phyloP scores from a whole-genome alignment of 1,140 invertebrate species.

The Papilio dardanus region DNA sequence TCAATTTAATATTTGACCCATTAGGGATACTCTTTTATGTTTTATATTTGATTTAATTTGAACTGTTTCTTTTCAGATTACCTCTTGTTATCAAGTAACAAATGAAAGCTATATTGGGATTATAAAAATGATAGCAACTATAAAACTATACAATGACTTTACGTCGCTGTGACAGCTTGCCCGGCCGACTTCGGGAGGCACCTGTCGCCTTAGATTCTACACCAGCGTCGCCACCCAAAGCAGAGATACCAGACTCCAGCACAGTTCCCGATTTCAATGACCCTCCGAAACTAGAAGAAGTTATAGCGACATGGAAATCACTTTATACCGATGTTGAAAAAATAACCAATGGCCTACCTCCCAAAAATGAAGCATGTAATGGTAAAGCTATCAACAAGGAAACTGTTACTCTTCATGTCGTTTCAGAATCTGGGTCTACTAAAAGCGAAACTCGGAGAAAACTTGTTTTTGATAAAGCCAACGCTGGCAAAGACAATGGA shows the following conservation, averaged over 20 bases:
- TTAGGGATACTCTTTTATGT: no score
- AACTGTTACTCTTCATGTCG: constrained; percentile 56
- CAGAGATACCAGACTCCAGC: constrained; percentile 60
- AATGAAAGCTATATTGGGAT: not conserved
- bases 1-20: no score
- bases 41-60: not conserved
- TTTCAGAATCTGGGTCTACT: constrained; percentile 47
- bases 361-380: constrained; percentile 53
- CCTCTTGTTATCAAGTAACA: constrained; percentile 37
- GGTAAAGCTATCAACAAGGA: constrained; percentile 50
- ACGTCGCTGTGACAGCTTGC: constrained; percentile 76
- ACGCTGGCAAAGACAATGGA: constrained; percentile 50
- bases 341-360: constrained; percentile 71
- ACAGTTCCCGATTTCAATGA: constrained; percentile 64
- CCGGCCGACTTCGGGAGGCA: constrained; percentile 58
- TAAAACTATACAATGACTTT: constrained; percentile 68
- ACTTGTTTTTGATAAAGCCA: constrained; percentile 65
- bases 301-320: constrained; percentile 78
- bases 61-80: constrained; percentile 2
- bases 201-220: constrained; percentile 49
- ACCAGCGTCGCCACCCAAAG: constrained; percentile 43
- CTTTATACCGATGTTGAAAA: constrained; percentile 73
- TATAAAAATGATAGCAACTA: constrained; percentile 66
- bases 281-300: constrained; percentile 61
- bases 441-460: constrained; percentile 60